These are phyloP conservation scores for Neomonachus schauinslandi DNA, from an alignment of 2,113 vertebrate species.

Conservation along the genomic window DNA sequence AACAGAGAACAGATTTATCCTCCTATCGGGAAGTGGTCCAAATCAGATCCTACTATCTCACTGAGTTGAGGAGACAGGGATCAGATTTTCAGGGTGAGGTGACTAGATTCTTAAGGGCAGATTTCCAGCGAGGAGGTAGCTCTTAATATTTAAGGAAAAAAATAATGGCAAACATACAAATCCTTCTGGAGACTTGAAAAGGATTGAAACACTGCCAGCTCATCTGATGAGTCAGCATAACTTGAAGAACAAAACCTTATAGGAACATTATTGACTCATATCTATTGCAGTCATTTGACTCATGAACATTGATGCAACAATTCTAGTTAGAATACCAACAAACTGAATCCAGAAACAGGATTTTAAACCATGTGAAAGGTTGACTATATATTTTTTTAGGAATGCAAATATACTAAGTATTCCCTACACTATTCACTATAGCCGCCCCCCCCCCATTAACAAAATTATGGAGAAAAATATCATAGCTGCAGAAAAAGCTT, in stretches of 20 bases:
- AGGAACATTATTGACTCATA: neutral
- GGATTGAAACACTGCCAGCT: neutral
- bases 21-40: neutral
- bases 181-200: constrained; percentile 10
- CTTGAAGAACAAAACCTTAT: neutral
- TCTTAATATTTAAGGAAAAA: neutral
- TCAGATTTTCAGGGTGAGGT: neutral
- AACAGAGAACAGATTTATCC: neutral
- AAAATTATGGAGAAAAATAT: neutral
- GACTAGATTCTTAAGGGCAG: neutral
- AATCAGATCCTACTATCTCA: neutral
- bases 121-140: neutral
- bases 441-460: neutral
- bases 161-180: neutral
- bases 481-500: neutral
- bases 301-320: neutral
- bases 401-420: neutral
- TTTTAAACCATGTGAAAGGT: neutral
- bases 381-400: neutral
- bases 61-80: neutral
- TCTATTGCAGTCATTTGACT: neutral
- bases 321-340: neutral
- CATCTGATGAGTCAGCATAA: neutral
- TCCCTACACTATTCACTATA: neutral
- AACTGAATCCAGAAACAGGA: neutral